Evolutionary conservation across 2,797 vertebrate genomes (phyloP), one percentile per base, ranked within the genome.

Genomic region (Threskiornis aethiopicus): DNA sequence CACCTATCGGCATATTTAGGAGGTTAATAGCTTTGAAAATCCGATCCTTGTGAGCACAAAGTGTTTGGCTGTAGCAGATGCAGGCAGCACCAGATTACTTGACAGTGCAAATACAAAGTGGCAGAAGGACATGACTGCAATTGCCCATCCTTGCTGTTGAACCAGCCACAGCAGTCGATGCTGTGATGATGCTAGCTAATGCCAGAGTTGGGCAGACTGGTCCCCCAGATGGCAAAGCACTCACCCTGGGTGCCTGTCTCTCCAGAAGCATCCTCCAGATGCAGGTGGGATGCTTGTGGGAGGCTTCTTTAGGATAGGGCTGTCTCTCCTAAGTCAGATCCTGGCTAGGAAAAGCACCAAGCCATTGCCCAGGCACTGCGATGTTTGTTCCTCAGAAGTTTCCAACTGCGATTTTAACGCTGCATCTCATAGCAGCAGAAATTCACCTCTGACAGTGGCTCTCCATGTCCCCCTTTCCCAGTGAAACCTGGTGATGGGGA

Each of bases 1-100:
- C 92, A 93, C 93, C 90, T 84, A 16, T 46, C 37, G 67, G 81
- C 59, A 51, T 69, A 54, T 83, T 92, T 89, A 58, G 81, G 61
- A 84, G 55, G n/a, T 84, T 85, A 70, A 87, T 66, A 54, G 92
- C 95, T 96, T 96, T 95, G 87, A 91, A 93, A 91, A 89, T 58
- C 76, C 49, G 44, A 59, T 77, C 84, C 71, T 41, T 79, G 79
- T 37, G 65, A 81, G 61, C 83, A 78, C 65, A 19, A 21, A 91
- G 83, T 13, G 37, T n/a, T 91, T 76, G 93, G 59, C 46, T 10
- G 0, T 18, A 14, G 21, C 2, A 1, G 29, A 28, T 8, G 11
- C 39, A 5, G 0, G 3, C 47, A 49, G 9, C 25, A 31, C 13
- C 17, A 2, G 54, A 26, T 51, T 37, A 25, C 29, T 62, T 4